These are phyloP conservation scores for Helobdella robusta DNA, from an alignment of 2,888 invertebrate species.

Conservation along the genomic window DNA sequence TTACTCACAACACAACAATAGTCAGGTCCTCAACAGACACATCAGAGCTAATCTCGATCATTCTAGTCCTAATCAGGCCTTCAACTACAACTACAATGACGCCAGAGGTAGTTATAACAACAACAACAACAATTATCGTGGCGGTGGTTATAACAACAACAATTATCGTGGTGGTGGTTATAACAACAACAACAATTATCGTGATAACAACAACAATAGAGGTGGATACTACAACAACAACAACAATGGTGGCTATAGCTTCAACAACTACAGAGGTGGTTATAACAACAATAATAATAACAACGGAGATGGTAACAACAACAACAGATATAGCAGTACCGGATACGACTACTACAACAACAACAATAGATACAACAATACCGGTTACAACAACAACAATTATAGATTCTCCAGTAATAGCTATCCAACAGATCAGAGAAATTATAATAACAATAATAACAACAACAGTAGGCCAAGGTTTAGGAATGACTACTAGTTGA, in stretches of 20 bases:
- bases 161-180: not conserved
- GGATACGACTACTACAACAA: not conserved
- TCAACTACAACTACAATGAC: not conserved
- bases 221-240: not conserved
- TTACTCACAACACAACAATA: not conserved
- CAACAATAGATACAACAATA: not conserved
- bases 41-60: not conserved
- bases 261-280: too few relatives aligned
- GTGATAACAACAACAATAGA: not conserved
- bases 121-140: not conserved
- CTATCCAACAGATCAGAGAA: not conserved
- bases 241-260: not conserved
- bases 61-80: not conserved
- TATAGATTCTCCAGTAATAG: not conserved
- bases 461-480: not conserved
- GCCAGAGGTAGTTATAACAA: not conserved
- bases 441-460: not conserved
- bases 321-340: not conserved
- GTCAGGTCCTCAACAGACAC: not conserved
- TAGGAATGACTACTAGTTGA: too few relatives aligned
- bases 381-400: not conserved
- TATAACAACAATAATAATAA: too few relatives aligned
- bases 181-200: not conserved
- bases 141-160: not conserved
- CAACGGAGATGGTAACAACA: too few relatives aligned